A percentile compares a stretch with the other conserved stretches of the same genome.
Conservation (phyloP, 2,113 vertebrate genomes). For the Ammodramus savannarum region DNA sequence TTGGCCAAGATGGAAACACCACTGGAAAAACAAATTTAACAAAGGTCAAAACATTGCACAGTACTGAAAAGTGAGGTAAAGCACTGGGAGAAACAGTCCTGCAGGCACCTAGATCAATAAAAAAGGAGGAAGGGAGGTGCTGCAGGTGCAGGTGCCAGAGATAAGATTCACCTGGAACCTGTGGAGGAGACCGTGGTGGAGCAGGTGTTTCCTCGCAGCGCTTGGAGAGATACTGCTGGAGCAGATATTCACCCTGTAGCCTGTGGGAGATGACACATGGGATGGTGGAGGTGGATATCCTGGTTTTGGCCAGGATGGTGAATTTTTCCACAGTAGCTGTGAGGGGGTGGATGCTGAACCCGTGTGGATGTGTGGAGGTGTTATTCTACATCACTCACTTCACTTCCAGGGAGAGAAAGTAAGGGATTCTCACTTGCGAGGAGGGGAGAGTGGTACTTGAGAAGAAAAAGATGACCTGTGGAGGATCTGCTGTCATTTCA, state of each 20-base stretch:
- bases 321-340: not conserved
- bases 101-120: not conserved
- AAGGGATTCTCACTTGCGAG: not conserved
- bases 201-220: not conserved
- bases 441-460: not conserved
- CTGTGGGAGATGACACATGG: not conserved
- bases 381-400: not conserved
- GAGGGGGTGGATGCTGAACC: accelerated
- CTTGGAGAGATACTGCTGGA: not conserved
- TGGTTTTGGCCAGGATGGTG: not conserved
- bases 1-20: accelerated
- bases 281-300: not conserved
- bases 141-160: not conserved
- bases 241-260: not conserved
- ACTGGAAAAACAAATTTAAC: not conserved
- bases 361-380: accelerated
- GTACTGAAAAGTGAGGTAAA: not conserved
- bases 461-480: not conserved
- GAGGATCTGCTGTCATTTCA: accelerated
- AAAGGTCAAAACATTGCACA: not conserved
- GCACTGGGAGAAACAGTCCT: not conserved
- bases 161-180: not conserved
- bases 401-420: accelerated
- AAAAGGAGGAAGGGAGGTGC: no score
- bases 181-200: not conserved